Evolutionary conservation across 2,113 vertebrate species (phyloP), one percentile per base, ranked within the genome.

Genomic region (Caretta caretta): DNA sequence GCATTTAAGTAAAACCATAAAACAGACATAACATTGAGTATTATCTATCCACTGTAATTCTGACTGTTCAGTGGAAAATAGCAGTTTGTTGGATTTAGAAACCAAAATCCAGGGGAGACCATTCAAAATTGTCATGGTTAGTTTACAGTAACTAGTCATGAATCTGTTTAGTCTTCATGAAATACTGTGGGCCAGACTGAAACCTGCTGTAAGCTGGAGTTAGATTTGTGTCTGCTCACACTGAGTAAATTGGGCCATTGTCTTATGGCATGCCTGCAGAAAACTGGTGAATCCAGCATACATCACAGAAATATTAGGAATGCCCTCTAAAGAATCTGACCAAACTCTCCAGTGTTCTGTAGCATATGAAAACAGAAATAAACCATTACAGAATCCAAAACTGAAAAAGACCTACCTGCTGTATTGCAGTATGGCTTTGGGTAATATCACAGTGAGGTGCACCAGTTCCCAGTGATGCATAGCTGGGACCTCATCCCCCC

Each of bases 1-100:
- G 22, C 35, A 78, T 88, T 95, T 94, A 93, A 92, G 87, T 27
- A 92, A 78, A 95, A 49, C n/a, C 81, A 2, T 82, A 51, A 86
- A 92, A 17, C 14, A 54, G 82, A 88, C 10, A 84, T 92, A 96
- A 88, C 14, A 84, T 50, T 84, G 54, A 38, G 4, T 19, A 92
- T 94, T 96, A 88, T 90, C 49, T 90, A 2, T 78, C 56, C 89
- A 50, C 29, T 95, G 1, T 88, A 83, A 38, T 96, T 84, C 84
- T 89, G 76, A 62, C 53, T 82, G 35, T 83, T 94, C 83, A 50
- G 29, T 88, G 59, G 84, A 93, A 95, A 88, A 84, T 86, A 88
- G 49, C 42, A 57, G 38, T 81, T 22, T n/a, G 46, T 94, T 48
- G 90, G 72, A 84, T 88, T 86, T 84, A 83, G 38, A 88, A 88